Conservation (phyloP, 2,888 invertebrate genomes). For the Aethes cnicana region DNA sequence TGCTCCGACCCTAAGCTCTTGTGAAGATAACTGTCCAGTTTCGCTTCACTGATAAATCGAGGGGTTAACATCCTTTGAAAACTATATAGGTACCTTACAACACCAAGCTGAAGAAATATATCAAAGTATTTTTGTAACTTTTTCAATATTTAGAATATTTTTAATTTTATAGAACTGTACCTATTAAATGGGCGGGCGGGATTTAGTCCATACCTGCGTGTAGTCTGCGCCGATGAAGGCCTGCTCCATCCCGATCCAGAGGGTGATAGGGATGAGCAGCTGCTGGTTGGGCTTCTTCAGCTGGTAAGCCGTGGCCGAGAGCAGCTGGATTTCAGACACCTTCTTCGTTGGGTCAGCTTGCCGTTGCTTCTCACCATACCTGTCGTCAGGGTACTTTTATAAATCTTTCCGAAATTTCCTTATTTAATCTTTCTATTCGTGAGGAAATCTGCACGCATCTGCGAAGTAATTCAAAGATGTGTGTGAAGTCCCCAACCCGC, state of each 20-base stretch:
- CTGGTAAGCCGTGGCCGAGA: conserved; percentile 95
- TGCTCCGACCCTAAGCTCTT: neutral
- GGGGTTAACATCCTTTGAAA: conserved; percentile 40
- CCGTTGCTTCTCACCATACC: conserved; percentile 93
- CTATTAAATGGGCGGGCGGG: neutral
- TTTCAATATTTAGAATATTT: too few relatives aligned
- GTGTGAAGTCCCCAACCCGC: too few relatives aligned
- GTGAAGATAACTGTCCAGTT: conserved; percentile 27
- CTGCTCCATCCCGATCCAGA: conserved; percentile 99
- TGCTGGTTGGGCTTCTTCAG: conserved; percentile 95
- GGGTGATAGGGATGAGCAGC: conserved; percentile 95
- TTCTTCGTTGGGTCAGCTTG: conserved; percentile 88
- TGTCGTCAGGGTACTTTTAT: too few relatives aligned
- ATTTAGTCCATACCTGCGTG: conserved; percentile 84
- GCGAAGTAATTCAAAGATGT: too few relatives aligned
- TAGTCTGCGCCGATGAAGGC: conserved; percentile 97
- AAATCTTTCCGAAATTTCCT: too few relatives aligned
- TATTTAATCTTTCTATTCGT: too few relatives aligned
- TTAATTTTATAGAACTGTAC: neutral
- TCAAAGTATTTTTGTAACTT: too few relatives aligned
- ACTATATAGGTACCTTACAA: too few relatives aligned
- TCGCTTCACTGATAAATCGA: conserved; percentile 34
- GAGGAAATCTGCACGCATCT: too few relatives aligned
- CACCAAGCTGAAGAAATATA: too few relatives aligned
- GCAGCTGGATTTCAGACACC: conserved; percentile 88